Evolutionary conservation across 2,113 vertebrate species (phyloP).

Genomic region (Phylloscopus trochilus): DNA sequence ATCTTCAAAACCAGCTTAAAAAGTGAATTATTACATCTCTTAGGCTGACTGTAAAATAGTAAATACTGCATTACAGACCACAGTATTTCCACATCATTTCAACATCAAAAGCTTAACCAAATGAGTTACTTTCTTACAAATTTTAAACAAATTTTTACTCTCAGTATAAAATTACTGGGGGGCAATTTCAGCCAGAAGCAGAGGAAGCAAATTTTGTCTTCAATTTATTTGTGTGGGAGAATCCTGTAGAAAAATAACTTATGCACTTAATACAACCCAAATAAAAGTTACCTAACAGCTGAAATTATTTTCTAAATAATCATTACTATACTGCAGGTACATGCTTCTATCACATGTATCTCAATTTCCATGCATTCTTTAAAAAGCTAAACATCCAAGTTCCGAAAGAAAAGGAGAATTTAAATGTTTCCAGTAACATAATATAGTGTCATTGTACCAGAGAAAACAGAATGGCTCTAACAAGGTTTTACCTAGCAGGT

Average conservation of each 20-base stretch:
- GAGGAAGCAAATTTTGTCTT: background rate
- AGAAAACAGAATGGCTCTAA: background rate
- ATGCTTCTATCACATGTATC: background rate
- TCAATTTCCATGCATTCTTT: background rate
- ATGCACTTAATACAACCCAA: background rate
- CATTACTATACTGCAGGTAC: background rate
- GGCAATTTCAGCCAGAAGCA: background rate
- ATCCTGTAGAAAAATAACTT: background rate
- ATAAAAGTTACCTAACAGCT: background rate
- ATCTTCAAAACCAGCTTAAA: background rate
- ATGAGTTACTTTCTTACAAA: background rate
- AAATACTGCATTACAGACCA: background rate
- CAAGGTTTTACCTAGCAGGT: constrained; percentile 86
- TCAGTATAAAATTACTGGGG: background rate
- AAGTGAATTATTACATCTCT: background rate
- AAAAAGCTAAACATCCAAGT: background rate
- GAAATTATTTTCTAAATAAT: background rate
- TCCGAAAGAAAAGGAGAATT: background rate
- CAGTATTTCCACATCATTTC: background rate
- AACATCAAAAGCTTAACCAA: background rate
- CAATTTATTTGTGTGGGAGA: background rate
- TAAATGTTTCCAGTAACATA: background rate
- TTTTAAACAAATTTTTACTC: background rate
- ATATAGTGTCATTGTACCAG: background rate
- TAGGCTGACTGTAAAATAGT: background rate